phyloP scores from a whole-genome alignment of 2,113 vertebrate species.

The Caranx melampygus region DNA sequence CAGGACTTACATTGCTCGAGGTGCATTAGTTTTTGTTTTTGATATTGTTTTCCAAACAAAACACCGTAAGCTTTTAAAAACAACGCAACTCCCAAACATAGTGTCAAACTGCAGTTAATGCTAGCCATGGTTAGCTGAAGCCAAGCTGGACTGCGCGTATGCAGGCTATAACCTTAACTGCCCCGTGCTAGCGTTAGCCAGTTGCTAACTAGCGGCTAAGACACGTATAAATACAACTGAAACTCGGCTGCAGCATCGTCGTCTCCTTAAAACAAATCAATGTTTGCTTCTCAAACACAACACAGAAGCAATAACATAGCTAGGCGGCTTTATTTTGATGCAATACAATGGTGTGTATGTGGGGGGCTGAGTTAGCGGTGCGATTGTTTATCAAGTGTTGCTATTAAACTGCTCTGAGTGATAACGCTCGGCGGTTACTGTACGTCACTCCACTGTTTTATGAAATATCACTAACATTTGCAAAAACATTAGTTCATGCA shows the following conservation, averaged over 20 bases:
- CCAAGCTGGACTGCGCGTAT: background rate
- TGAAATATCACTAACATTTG: background rate
- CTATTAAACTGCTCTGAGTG: background rate
- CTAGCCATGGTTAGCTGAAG: constrained; percentile 13
- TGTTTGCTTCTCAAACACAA: accelerated
- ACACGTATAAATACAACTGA: background rate
- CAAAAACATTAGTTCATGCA: background rate
- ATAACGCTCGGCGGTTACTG: too few relatives aligned
- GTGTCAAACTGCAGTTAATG: background rate
- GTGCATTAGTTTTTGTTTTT: background rate
- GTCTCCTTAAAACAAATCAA: background rate
- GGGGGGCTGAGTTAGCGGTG: background rate
- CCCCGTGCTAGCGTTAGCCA: constrained; percentile 13
- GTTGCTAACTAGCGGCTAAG: constrained; percentile 5
- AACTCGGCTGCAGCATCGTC: background rate
- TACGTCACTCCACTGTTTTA: too few relatives aligned
- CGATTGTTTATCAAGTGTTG: constrained; percentile 25
- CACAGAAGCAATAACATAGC: background rate
- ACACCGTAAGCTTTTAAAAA: background rate
- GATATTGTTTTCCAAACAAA: background rate
- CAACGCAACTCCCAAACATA: too few relatives aligned
- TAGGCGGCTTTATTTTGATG: background rate
- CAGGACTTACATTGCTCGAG: background rate
- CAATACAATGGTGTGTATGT: background rate
- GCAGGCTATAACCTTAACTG: background rate